Percentiles rank a stretch among this genome's conserved stretches.
phyloP scores from a whole-genome alignment of 2,888 invertebrate genomes.

The Molorchus minor region DNA sequence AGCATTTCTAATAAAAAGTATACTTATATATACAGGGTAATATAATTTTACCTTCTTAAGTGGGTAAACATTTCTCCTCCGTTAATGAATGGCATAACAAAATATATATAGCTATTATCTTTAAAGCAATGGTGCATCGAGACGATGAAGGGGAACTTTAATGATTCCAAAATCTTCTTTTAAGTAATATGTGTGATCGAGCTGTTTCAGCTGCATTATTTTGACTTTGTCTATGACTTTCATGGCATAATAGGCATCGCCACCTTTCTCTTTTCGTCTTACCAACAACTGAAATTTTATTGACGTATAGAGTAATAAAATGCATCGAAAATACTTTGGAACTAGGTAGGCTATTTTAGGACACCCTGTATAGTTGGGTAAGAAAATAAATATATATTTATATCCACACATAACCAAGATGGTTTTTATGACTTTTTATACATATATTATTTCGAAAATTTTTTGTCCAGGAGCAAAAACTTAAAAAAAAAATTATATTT shows the following conservation, averaged over 20 bases:
- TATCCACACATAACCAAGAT: too few species aligned
- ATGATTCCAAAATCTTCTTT: slow-evolving; percentile 85
- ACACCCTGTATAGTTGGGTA: too few species aligned
- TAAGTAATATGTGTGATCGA: slow-evolving; percentile 90
- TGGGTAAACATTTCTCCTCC: slow-evolving; percentile 91
- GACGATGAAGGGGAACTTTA: slow-evolving; percentile 89
- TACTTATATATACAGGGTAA: not conserved
- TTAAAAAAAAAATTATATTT: too few species aligned
- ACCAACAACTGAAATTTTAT: slow-evolving; percentile 60
- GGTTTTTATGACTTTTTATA: too few species aligned
- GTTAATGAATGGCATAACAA: slow-evolving; percentile 83
- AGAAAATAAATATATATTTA: too few species aligned
- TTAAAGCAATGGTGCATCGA: slow-evolving; percentile 85
- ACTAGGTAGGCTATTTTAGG: too few species aligned
- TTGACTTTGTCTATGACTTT: slow-evolving; percentile 88
- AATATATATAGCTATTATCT: slow-evolving; percentile 84
- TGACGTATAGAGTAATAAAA: not conserved
- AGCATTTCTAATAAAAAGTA: not conserved
- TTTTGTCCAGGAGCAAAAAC: too few species aligned
- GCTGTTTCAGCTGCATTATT: slow-evolving; percentile 87
- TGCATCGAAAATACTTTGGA: slow-evolving; percentile 1
- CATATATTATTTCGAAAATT: too few species aligned
- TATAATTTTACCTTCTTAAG: slow-evolving; percentile 64
- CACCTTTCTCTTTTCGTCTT: slow-evolving; percentile 68
- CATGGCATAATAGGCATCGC: slow-evolving; percentile 76